Evolutionary conservation across 2,797 vertebrate species (phyloP).

Genomic region (Pangasius larnaudii): DNA sequence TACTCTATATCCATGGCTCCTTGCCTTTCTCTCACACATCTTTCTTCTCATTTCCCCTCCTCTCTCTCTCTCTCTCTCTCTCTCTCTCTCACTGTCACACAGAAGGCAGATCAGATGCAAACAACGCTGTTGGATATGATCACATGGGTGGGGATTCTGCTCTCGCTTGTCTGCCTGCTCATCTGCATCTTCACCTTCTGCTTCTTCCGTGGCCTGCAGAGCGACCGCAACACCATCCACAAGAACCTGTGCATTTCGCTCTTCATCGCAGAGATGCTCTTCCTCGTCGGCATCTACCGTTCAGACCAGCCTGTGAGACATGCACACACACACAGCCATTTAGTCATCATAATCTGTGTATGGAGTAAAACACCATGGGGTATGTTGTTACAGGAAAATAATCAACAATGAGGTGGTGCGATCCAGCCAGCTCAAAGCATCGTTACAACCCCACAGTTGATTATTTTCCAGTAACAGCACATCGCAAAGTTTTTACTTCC

Average conservation of each 20-base stretch:
- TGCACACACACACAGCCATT: not conserved
- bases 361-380: not conserved
- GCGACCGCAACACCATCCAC: constrained; percentile 97
- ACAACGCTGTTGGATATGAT: constrained; percentile 95
- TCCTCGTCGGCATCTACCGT: constrained; percentile 95
- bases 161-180: constrained; percentile 95
- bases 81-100: constrained; percentile 47
- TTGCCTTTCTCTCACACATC: not conserved
- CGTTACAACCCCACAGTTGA: not conserved
- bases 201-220: constrained; percentile 97
- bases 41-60: not conserved
- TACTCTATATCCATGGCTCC: not conserved
- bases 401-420: not conserved
- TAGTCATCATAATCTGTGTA: not conserved
- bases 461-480: not conserved
- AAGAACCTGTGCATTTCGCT: constrained; percentile 98
- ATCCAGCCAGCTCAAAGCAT: no score
- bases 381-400: not conserved
- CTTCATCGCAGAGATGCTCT: constrained; percentile 94
- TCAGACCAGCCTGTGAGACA: constrained; percentile 92
- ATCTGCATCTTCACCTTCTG: constrained; percentile 99
- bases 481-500: not conserved
- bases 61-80: constrained; percentile 23
- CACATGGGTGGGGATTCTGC: constrained; percentile 96
- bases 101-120: constrained; percentile 91